Base-by-base conservation (phyloP, 1,140 invertebrate genomes). In the Nebria ingens region DNA sequence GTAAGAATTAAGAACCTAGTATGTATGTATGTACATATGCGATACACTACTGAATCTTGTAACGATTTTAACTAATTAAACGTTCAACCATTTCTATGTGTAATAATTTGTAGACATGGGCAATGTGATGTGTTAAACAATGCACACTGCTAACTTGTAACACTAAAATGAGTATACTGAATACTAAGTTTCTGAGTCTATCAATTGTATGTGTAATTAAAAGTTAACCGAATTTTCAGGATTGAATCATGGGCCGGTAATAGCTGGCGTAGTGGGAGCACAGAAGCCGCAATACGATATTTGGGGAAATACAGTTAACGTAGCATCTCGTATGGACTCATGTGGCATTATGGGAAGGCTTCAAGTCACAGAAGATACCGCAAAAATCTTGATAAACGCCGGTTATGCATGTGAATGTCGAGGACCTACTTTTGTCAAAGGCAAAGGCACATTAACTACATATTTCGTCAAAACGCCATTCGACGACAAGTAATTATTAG, bases 241-340 rank as follows among this genome's bases (percentile, higher is more conserved):
- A 54, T 76, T 98, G 49, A 94, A 91, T 72, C 87, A 97, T 66
- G 95, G 95, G 0, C 91, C 93, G 0, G 92, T 97, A 1, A 94
- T 98, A 65, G 90, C 89, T 0, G 90, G 89, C 0, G 89, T 98
- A 11, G 91, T 97, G 19, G 94, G 94, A 0, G 93, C 93, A 0
- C 91, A 95, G 67, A 98, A 98, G 67, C 96, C 95, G 0, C 93
- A 97, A 65, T 98, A 97, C 72, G 96, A 98, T 64, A 97, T 90
- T 62, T 98, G 95, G 95, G 93, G 95, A 2, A 97, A 98, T 71
- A 94, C 94, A 0, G 95, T 98, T 0, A 98, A 98, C 70, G 93
- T 98, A 3, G 87, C 87, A 1, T 96, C 91, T 6, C 74, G 95
- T 21, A 98, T 98, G 94, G 94, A 97, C 68, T 94, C 91, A 60